Evolutionary conservation across 2,888 invertebrate genomes (phyloP).

Genomic region (Brachylomia viminalis): DNA sequence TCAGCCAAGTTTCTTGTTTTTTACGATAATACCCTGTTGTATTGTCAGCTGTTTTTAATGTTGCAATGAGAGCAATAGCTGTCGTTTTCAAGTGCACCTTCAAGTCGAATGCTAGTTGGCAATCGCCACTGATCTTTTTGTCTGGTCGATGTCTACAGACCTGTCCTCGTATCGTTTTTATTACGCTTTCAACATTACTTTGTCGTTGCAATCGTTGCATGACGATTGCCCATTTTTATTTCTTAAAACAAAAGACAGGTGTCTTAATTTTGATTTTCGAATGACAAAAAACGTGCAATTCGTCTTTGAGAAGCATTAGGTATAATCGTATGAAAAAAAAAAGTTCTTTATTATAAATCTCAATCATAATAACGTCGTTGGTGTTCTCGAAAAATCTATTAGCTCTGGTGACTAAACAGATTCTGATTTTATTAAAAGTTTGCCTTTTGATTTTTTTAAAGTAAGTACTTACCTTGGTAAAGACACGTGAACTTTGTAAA

Average conservation of each 20-base stretch:
- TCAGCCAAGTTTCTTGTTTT: constrained; percentile 34
- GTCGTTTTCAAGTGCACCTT: constrained; percentile 41
- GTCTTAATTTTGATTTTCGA: constrained; percentile 43
- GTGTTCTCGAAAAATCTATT: background rate
- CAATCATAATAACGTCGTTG: constrained; percentile 9
- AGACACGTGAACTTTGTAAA: background rate
- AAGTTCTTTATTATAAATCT: constrained; percentile 34
- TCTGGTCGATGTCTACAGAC: constrained; percentile 76
- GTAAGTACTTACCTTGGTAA: background rate
- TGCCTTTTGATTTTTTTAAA: background rate
- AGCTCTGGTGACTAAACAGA: background rate
- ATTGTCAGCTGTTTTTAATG: constrained; percentile 13
- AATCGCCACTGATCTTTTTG: constrained; percentile 64
- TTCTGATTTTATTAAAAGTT: background rate
- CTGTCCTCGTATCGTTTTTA: constrained; percentile 51
- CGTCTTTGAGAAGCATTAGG: constrained; percentile 41
- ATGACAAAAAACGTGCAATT: constrained; percentile 33
- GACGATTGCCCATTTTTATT: constrained; percentile 40
- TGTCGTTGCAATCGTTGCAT: constrained; percentile 27
- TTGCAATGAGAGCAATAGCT: constrained; percentile 20
- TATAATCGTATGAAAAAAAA: background rate
- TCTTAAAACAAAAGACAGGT: constrained; percentile 40
- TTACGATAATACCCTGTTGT: constrained; percentile 10
- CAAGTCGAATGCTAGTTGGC: constrained; percentile 62
- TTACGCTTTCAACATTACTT: constrained; percentile 50